Evolutionary conservation across 1,140 invertebrate genomes (phyloP).

Genomic region (Aphidius ervi): DNA sequence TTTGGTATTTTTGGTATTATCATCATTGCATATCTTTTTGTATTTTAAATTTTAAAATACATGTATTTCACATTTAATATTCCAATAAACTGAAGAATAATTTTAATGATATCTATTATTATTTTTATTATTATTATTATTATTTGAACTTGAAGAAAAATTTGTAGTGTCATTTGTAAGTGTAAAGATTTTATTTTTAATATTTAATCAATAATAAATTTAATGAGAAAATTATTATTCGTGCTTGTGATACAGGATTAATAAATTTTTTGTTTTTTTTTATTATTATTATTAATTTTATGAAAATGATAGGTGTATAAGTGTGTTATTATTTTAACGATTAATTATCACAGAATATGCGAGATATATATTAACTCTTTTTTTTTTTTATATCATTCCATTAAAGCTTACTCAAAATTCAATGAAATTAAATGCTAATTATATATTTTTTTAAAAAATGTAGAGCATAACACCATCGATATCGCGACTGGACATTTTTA

Average conservation of each 20-base stretch:
- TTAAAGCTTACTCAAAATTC: constrained; percentile 44
- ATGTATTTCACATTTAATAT: too few relatives aligned
- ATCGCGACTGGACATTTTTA: too few relatives aligned
- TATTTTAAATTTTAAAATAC: too few relatives aligned
- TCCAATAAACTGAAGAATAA: too few relatives aligned
- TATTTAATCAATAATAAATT: background rate
- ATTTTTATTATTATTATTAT: too few relatives aligned
- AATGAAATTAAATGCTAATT: constrained; percentile 33
- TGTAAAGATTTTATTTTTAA: constrained; percentile 36
- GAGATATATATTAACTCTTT: constrained; percentile 38
- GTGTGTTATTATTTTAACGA: constrained; percentile 33
- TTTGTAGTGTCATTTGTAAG: constrained; percentile 23
- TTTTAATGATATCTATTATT: too few relatives aligned
- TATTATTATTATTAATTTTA: constrained; percentile 14
- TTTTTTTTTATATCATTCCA: constrained; percentile 25
- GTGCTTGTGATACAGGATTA: background rate
- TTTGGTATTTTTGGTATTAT: too few relatives aligned
- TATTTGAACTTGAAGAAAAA: too few relatives aligned
- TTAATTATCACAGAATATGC: constrained; percentile 53
- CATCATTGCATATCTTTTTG: too few relatives aligned
- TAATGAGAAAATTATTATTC: background rate
- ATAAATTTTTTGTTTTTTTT: constrained; percentile 12
- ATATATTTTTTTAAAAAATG: too few relatives aligned
- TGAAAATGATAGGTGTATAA: constrained; percentile 27
- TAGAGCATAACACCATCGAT: constrained; percentile 34